Conservation (phyloP, 2,888 invertebrate species). For the Ormyrus nitidulus region DNA sequence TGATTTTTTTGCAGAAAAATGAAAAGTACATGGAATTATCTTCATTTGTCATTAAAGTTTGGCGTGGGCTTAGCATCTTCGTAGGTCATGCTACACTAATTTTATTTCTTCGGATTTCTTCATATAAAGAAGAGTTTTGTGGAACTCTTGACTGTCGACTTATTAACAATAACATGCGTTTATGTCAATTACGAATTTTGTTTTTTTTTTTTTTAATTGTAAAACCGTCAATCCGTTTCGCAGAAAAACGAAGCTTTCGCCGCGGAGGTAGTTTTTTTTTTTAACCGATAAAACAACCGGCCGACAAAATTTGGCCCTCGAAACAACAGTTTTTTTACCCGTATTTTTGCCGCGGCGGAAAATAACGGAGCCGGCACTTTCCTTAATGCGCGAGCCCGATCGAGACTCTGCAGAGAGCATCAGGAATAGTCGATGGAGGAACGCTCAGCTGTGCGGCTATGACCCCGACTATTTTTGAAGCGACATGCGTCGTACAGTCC, state of each 20-base stretch:
- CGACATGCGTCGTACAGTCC: slow-evolving; percentile 15
- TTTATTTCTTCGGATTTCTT: slow-evolving; percentile 27
- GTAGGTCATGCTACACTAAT: slow-evolving; percentile 50
- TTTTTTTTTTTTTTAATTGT: neutral
- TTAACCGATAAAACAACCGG: neutral
- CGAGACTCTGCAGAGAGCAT: neutral
- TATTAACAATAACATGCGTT: slow-evolving; percentile 41
- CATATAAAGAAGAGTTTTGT: slow-evolving; percentile 52
- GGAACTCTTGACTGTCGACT: slow-evolving; percentile 49
- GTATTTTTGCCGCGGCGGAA: neutral
- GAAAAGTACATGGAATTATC: slow-evolving; percentile 50
- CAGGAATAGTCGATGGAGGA: slow-evolving; percentile 50
- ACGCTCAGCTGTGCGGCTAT: slow-evolving; percentile 13
- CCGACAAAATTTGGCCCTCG: neutral
- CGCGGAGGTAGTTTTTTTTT: neutral
- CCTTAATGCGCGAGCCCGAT: slow-evolving; percentile 12
- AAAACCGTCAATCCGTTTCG: neutral
- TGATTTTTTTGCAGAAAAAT: slow-evolving; percentile 52
- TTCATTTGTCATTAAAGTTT: slow-evolving; percentile 54
- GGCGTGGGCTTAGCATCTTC: slow-evolving; percentile 56
- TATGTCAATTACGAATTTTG: slow-evolving; percentile 15
- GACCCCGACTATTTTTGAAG: slow-evolving; percentile 55
- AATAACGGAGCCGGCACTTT: slow-evolving; percentile 21
- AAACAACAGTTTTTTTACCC: neutral
- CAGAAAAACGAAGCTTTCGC: neutral